A percentile compares a stretch with the other conserved stretches of the same genome.
Evolutionary conservation across 2,888 invertebrate species (phyloP).

Genomic region (Cenopis cana): DNA sequence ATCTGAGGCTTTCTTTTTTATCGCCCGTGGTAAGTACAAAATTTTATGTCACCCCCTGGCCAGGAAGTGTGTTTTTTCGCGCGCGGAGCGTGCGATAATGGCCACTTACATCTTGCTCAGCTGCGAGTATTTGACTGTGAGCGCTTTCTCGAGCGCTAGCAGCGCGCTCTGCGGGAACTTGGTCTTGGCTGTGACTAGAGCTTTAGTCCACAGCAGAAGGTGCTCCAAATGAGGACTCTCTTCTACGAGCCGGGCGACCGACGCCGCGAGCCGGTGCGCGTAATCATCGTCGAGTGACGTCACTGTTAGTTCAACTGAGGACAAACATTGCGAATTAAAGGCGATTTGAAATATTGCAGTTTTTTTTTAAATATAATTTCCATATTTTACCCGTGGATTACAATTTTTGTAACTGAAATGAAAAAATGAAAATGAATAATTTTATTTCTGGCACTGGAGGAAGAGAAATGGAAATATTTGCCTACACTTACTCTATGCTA

Average conservation of each 20-base stretch:
- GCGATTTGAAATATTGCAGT: not conserved
- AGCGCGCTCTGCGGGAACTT: slow-evolving; percentile 88
- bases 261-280: slow-evolving; percentile 89
- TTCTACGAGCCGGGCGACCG: slow-evolving; percentile 90
- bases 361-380: too few relatives aligned
- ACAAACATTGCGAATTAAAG: slow-evolving; percentile 31
- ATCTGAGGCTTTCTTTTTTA: too few relatives aligned
- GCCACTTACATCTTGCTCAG: slow-evolving; percentile 94
- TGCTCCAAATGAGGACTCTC: slow-evolving; percentile 94
- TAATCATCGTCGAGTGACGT: slow-evolving; percentile 89
- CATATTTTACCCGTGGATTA: too few relatives aligned
- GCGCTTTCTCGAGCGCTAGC: slow-evolving; percentile 90
- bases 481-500: too few relatives aligned
- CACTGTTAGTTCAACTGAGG: slow-evolving; percentile 91
- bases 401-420: too few relatives aligned
- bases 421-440: too few relatives aligned
- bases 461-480: too few relatives aligned
- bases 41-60: too few relatives aligned
- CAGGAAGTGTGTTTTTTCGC: too few relatives aligned
- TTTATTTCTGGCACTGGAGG: too few relatives aligned
- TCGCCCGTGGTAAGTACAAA: too few relatives aligned
- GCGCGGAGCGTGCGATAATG: too few relatives aligned
- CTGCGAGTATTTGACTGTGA: slow-evolving; percentile 91
- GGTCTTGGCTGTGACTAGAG: slow-evolving; percentile 87
- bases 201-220: slow-evolving; percentile 92